phyloP scores from a whole-genome alignment of 2,797 vertebrate species.

The Chelon labrosus region DNA sequence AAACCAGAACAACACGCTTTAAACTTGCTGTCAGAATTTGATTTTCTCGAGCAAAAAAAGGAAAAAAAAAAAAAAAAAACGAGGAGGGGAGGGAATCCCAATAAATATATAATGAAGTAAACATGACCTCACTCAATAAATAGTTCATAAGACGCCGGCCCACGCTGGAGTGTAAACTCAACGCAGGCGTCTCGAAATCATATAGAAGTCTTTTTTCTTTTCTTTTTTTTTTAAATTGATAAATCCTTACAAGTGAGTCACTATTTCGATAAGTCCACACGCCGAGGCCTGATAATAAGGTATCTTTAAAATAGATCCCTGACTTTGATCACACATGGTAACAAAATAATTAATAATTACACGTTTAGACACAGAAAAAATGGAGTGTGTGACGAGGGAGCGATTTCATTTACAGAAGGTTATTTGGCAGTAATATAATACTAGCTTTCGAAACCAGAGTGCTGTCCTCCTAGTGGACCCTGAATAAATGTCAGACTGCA shows the following conservation, averaged over 20 bases:
- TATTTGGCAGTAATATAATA: constrained; percentile 93
- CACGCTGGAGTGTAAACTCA: constrained; percentile 83
- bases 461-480: constrained; percentile 75
- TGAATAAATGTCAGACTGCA: constrained; percentile 81
- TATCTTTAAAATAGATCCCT: constrained; percentile 75
- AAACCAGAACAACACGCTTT: constrained; percentile 74
- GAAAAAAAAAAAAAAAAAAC: constrained; percentile 67
- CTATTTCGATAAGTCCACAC: constrained; percentile 52
- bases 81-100: constrained; percentile 88
- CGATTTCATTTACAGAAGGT: constrained; percentile 92
- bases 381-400: constrained; percentile 90
- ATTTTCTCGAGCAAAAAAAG: constrained; percentile 83
- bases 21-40: constrained; percentile 83
- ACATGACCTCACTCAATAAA: constrained; percentile 96
- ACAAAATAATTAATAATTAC: constrained; percentile 91
- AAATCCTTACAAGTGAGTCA: constrained; percentile 65
- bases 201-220: constrained; percentile 11
- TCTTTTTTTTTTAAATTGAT: constrained; percentile 43
- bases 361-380: constrained; percentile 89
- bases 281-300: constrained; percentile 66
- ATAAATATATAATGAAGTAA: constrained; percentile 99
- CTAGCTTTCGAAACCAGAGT: constrained; percentile 86
- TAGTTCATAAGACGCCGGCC: constrained; percentile 88
- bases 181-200: constrained; percentile 69
- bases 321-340: constrained; percentile 82